phyloP scores from a whole-genome alignment of 2,888 invertebrate species.

The Trissolcus japonicus region DNA sequence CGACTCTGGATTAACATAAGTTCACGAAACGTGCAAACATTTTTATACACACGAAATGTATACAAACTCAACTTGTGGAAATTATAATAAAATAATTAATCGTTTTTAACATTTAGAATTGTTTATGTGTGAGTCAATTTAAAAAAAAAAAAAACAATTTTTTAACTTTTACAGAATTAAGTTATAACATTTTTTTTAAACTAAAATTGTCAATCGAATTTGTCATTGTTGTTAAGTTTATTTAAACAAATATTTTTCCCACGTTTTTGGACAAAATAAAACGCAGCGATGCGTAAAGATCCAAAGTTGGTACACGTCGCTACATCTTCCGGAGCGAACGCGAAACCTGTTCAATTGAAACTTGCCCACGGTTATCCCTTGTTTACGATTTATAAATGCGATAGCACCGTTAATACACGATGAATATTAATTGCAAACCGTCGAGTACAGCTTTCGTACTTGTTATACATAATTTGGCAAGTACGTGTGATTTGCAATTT shows the following conservation, averaged over 20 bases:
- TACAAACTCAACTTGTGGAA: no score
- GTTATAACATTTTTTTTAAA: background rate
- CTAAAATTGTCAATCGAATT: no score
- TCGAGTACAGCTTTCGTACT: slow-evolving; percentile 61
- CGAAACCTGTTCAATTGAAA: slow-evolving; percentile 47
- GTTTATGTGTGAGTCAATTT: no score
- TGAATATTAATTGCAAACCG: slow-evolving; percentile 76
- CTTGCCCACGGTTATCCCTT: slow-evolving; percentile 50
- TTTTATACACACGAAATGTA: no score
- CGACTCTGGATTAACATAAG: background rate
- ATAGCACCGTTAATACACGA: slow-evolving; percentile 75
- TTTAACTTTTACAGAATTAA: no score
- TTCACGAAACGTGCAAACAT: no score
- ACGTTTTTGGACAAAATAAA: background rate
- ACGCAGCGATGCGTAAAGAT: background rate
- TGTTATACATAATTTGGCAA: slow-evolving; percentile 55
- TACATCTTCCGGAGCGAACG: slow-evolving; percentile 57
- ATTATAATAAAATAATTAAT: no score
- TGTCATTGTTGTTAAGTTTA: no score
- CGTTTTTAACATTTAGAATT: no score
- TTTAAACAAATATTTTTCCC: background rate
- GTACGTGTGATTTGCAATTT: slow-evolving; percentile 73
- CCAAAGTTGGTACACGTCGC: slow-evolving; percentile 53
- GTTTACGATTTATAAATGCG: slow-evolving; percentile 71
- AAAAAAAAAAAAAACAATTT: no score